A percentile compares a stretch with the other conserved stretches of the same genome.
Conservation (phyloP, 2,888 invertebrate genomes). For the Coleophora flavipennella region DNA sequence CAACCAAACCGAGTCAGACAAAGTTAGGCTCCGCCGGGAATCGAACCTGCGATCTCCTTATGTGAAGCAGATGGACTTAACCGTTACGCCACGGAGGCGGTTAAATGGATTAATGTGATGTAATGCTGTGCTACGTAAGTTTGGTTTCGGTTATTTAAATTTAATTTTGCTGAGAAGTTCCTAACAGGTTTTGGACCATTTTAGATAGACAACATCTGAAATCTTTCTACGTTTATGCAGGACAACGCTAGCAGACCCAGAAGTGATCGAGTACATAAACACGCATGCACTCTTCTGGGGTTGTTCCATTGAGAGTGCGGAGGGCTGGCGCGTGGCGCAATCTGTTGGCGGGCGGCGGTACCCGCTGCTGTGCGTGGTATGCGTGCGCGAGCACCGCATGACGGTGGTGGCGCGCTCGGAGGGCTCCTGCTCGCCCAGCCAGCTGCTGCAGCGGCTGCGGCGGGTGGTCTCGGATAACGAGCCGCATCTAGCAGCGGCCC, state of each 20-base stretch:
- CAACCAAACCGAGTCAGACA: too few species aligned
- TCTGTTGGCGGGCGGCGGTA: slow-evolving; percentile 85
- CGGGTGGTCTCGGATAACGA: slow-evolving; percentile 90
- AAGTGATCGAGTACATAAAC: slow-evolving; percentile 86
- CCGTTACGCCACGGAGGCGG: too few species aligned
- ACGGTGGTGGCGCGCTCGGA: slow-evolving; percentile 93
- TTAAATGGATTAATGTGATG: too few species aligned
- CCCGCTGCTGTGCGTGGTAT: slow-evolving; percentile 92
- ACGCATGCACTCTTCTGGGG: slow-evolving; percentile 93
- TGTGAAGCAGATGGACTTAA: too few species aligned
- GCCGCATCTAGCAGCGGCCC: slow-evolving; percentile 86
- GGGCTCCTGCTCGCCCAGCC: slow-evolving; percentile 82
- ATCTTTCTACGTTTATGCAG: slow-evolving; percentile 65
- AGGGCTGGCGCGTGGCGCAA: slow-evolving; percentile 94
- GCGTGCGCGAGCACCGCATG: slow-evolving; percentile 92
- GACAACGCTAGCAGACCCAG: slow-evolving; percentile 78
- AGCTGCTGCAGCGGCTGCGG: slow-evolving; percentile 80
- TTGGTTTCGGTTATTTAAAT: too few species aligned
- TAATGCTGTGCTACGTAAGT: too few species aligned
- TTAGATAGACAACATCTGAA: too few species aligned
- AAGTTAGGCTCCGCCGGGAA: too few species aligned
- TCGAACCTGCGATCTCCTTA: too few species aligned
- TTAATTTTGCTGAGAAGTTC: too few species aligned
- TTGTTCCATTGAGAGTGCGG: slow-evolving; percentile 89
- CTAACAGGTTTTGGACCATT: too few species aligned